Conservation (phyloP, 2,113 vertebrate species). For the Dromiciops gliroides region DNA sequence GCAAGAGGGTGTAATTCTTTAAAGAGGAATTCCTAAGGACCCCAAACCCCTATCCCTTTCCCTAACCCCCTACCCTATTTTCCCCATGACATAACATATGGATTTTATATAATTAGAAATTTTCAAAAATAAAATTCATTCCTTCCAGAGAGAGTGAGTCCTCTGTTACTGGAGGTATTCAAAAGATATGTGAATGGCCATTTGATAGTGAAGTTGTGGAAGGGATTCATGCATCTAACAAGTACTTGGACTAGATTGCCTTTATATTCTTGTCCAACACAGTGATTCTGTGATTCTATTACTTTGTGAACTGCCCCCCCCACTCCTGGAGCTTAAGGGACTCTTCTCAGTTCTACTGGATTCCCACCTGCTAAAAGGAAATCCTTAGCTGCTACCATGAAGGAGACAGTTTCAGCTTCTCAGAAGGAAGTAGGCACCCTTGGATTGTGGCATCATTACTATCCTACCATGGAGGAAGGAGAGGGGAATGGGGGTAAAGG, state of each 20-base stretch:
- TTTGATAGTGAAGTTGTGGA: background rate
- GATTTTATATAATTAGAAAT: background rate
- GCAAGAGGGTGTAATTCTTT: no score
- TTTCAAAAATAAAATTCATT: background rate
- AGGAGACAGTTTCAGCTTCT: background rate
- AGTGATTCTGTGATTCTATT: background rate
- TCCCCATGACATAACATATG: no score
- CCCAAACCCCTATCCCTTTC: no score
- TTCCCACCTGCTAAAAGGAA: background rate
- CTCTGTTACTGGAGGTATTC: background rate
- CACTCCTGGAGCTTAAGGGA: background rate
- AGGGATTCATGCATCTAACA: background rate
- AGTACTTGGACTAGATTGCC: background rate
- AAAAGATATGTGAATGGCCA: background rate
- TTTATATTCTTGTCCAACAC: background rate
- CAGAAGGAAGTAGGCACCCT: background rate
- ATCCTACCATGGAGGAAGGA: background rate
- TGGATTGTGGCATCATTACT: background rate
- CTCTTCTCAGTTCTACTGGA: background rate
- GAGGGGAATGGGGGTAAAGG: background rate
- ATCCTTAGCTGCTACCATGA: background rate
- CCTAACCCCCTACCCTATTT: no score
- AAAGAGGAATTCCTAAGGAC: no score
- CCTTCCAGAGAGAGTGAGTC: background rate
- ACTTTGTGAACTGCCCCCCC: background rate